Percentiles rank a stretch among this genome's conserved stretches.
These are phyloP conservation scores for Pyrochroa serraticornis DNA, from an alignment of 2,888 invertebrate species.

Conservation along the genomic window DNA sequence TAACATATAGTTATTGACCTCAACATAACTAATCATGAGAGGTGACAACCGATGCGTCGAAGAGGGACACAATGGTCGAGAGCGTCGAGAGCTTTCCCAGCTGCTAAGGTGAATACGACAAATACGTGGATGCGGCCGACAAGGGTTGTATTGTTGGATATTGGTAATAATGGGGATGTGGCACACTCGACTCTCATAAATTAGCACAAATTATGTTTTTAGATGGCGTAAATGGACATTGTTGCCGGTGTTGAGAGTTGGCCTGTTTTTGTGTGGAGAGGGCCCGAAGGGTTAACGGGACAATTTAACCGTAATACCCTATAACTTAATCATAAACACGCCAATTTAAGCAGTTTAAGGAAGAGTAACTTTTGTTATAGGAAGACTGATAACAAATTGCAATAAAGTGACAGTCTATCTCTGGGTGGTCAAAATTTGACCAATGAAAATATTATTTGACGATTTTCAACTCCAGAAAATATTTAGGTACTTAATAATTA, in stretches of 20 bases:
- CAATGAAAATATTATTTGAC: too few species aligned
- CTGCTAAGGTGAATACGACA: constrained; percentile 15
- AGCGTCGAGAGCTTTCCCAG: constrained; percentile 21
- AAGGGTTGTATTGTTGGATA: constrained; percentile 24
- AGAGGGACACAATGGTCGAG: constrained; percentile 28
- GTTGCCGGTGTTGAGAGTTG: not conserved
- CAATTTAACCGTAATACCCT: constrained; percentile 19
- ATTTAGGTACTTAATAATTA: too few species aligned
- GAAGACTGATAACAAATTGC: too few species aligned
- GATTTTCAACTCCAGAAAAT: too few species aligned
- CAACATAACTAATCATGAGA: constrained; percentile 7
- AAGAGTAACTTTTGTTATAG: too few species aligned
- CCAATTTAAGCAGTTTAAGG: too few species aligned
- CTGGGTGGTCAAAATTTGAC: too few species aligned
- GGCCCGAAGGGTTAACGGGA: constrained; percentile 13
- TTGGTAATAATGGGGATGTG: constrained; percentile 21
- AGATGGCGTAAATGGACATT: constrained; percentile 21
- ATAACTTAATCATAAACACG: too few species aligned
- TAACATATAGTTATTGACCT: constrained; percentile 5
- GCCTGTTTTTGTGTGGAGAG: constrained; percentile 15
- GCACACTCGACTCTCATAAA: constrained; percentile 30
- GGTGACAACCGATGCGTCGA: constrained; percentile 4
- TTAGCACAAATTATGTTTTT: constrained; percentile 30
- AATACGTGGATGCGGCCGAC: constrained; percentile 15
- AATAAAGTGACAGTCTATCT: too few species aligned